Conservation (phyloP, 2,797 vertebrate genomes). For the Octomys mimax region DNA sequence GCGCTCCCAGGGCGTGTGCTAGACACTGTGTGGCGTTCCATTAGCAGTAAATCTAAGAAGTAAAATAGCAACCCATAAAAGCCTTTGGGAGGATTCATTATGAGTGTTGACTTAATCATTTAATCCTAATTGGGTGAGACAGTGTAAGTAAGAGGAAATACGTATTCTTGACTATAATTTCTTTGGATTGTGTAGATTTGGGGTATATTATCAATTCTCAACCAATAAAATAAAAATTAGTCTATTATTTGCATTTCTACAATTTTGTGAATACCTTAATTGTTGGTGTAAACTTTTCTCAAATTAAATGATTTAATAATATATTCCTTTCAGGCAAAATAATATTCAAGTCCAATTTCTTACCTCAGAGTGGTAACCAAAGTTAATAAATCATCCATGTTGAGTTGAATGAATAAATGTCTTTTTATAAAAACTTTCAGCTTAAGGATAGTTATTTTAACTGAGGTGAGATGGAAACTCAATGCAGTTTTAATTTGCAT, state of each 20-base stretch:
- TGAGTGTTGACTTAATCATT: conserved; percentile 7
- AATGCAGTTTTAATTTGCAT: neutral
- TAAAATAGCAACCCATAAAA: neutral
- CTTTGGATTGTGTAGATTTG: neutral
- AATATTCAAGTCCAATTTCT: neutral
- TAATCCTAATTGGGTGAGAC: conserved; percentile 34
- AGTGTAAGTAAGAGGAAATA: conserved; percentile 30
- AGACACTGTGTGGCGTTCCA: neutral
- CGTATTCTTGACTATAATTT: neutral
- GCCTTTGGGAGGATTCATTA: neutral
- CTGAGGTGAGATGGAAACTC: neutral
- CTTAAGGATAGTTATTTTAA: neutral
- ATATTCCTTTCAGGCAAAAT: conserved; percentile 1
- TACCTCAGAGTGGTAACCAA: conserved; percentile 5
- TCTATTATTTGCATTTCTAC: conserved; percentile 28
- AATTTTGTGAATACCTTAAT: conserved; percentile 33
- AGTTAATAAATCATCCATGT: conserved; percentile 13
- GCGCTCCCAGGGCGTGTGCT: neutral
- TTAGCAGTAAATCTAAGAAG: neutral
- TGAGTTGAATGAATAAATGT: conserved; percentile 5
- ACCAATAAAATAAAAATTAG: conserved; percentile 31
- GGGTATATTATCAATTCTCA: conserved; percentile 10
- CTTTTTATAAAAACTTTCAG: conserved; percentile 2
- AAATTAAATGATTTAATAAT: conserved; percentile 29
- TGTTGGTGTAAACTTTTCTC: neutral